phyloP scores from a whole-genome alignment of 64 coral and sea anemone species.

The Dendronephthya gigantea region DNA sequence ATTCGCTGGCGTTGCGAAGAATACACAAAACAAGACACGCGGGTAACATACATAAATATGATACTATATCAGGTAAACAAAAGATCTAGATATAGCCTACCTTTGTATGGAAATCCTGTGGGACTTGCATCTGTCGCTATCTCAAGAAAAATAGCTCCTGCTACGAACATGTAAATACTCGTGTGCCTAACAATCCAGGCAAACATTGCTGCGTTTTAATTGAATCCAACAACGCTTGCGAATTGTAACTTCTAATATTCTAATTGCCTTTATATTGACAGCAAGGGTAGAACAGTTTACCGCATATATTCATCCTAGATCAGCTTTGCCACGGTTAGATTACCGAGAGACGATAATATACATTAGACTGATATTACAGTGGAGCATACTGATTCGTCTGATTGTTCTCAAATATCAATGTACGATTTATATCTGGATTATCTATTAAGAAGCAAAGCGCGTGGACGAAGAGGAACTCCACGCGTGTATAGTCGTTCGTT shows the following conservation, averaged over 20 bases:
- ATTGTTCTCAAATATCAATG: background rate
- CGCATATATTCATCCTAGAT: background rate
- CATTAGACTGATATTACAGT: background rate
- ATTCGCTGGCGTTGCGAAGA: background rate
- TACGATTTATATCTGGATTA: too few species aligned
- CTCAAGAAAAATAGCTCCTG: background rate
- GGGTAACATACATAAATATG: too few species aligned
- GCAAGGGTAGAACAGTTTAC: background rate
- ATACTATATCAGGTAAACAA: background rate
- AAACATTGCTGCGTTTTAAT: background rate
- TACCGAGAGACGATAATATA: background rate
- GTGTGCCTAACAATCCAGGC: background rate
- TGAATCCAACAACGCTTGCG: background rate
- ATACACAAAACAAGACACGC: background rate
- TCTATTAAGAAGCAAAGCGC: background rate
- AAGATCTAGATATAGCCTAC: background rate
- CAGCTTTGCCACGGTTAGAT: background rate
- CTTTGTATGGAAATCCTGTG: background rate
- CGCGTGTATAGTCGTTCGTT: background rate
- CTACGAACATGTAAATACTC: background rate
- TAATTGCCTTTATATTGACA: background rate
- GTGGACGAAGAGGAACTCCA: background rate
- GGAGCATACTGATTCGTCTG: background rate
- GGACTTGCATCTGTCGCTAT: background rate
- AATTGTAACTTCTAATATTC: background rate